Evolutionary conservation across 2,797 vertebrate genomes (phyloP), one percentile per base, ranked within the genome.

Genomic region (Myripristis murdjan): DNA sequence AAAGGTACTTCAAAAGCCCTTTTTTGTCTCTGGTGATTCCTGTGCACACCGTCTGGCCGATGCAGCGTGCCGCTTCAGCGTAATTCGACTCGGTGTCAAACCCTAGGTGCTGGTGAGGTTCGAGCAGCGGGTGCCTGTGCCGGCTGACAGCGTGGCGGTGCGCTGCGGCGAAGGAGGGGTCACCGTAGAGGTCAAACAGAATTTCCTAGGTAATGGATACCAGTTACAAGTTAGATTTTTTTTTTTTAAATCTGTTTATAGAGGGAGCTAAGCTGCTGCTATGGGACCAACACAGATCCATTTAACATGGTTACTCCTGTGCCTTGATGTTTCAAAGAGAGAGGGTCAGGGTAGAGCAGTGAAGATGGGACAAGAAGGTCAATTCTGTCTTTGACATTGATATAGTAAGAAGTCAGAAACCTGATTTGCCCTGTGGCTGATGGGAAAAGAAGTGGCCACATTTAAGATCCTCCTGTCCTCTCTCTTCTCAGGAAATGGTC

Each of bases 171-270:
- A 92, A 31, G 55, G 2, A 18, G 57, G 67, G 16, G 67, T 92
- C 73, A 49, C 28, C 12, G n/a, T 93, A 0, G 81, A 86, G 56
- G 93, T 93, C 78, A 87, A 89, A 46, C 72, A 70, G 71, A 83
- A 93, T 77, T 88, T 95, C 51, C 75, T 93, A 14, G 87, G 92
- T 91, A 88, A 84, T 37, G 26, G n/a, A 41, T 59, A 46, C 10
- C 5, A 31, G 3, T 31, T 31, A 6, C 28, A 3, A 6, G 6
- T 31, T 31, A 31, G 3, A 31, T 3, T 35, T 10, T 9, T 22
- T 52, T 22, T 28, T 3, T 24, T 26, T 16, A 15, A 16, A 15
- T 43, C 3, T 5, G 16, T 14, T 16, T 43, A 2, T 43, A n/a
- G 14, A 43, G 39, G 1, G 14, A 12, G 4, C 11, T 41, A 14